These are phyloP conservation scores for Oenanthe oenanthe DNA, from an alignment of 2,113 vertebrate genomes.

Conservation along the genomic window DNA sequence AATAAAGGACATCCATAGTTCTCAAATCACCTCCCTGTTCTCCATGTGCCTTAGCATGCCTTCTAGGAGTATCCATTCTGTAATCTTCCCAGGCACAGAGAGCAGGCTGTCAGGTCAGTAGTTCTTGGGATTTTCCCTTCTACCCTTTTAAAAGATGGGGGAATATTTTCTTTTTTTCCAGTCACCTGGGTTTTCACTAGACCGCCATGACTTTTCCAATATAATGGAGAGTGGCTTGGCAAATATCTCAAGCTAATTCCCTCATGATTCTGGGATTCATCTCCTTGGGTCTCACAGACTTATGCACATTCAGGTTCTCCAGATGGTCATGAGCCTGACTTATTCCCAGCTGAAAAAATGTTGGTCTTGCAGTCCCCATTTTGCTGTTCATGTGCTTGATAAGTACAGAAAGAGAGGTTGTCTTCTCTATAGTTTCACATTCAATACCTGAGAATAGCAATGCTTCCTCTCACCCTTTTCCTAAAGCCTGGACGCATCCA, in stretches of 20 bases:
- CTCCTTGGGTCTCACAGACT: not conserved
- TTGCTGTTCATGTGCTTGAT: not conserved
- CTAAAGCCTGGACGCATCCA: not conserved
- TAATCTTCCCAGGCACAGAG: not conserved
- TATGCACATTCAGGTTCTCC: rapidly evolving
- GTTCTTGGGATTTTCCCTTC: not conserved
- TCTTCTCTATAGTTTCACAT: not conserved
- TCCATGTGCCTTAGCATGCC: not conserved
- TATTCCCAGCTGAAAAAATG: not conserved
- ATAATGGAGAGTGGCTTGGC: not conserved
- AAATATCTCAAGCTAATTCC: not conserved
- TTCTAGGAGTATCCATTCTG: not conserved
- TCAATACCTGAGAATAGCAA: not conserved
- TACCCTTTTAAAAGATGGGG: not conserved
- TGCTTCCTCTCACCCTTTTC: not conserved
- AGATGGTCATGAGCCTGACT: not conserved
- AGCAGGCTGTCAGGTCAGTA: not conserved
- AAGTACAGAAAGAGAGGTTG: not conserved
- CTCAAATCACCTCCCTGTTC: not conserved
- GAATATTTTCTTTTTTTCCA: not conserved
- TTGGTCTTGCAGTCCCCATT: not conserved
- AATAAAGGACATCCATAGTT: not conserved
- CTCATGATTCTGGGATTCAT: not conserved
- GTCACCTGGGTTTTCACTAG: not conserved
- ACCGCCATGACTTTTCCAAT: not conserved